Evolutionary conservation across 2,888 invertebrate genomes (phyloP), one percentile per base, ranked within the genome.

Genomic region (Drosophila imparisetae): DNA sequence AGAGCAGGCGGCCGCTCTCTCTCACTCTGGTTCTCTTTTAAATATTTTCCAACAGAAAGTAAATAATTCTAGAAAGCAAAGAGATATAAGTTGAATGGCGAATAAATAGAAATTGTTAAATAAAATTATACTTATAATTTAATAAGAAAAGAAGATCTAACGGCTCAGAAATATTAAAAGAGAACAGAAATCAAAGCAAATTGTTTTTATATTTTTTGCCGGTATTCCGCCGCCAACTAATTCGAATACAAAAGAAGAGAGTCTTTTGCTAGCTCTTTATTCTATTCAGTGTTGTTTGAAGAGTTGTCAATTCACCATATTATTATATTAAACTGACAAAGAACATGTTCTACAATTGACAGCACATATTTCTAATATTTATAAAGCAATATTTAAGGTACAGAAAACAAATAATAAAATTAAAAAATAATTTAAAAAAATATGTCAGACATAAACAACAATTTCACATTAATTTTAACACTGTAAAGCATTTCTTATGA

Each of bases 1-100:
- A 34, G 55, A 66, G 68, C 57, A 38, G 21, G 58, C 45, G 38
- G 15, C 8, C 24, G 45, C 15, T 24, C 24, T 45, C 61, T 64
- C 49, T 45, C 13, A 21, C 61, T 64, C 49, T 57, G 10, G 6
- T 18, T 2, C 13, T 5, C 11, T 11, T 21, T 7, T 11, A 11
- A 34, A 58, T 45, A 60, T 38, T 13, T 29, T 2, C 1, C 45
- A 45, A 15, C 24, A 15, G 1, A 34, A 40, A n/a, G 11, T 36
- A 18, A 63, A 58, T 6, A 13, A 2, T 15, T 15, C 1, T 2
- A 15, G 7, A 45, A 45, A 1, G 15, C 8, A 45, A 45, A 45
- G 24, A 45, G 15, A 45, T 8, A 24, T 27, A 15, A 15, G 15
- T 15, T 24, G 4, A 45, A 45, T 24, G 1, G 4, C 15, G 15